Conservation (phyloP, 2,113 vertebrate species). For the Vombatus ursinus region DNA sequence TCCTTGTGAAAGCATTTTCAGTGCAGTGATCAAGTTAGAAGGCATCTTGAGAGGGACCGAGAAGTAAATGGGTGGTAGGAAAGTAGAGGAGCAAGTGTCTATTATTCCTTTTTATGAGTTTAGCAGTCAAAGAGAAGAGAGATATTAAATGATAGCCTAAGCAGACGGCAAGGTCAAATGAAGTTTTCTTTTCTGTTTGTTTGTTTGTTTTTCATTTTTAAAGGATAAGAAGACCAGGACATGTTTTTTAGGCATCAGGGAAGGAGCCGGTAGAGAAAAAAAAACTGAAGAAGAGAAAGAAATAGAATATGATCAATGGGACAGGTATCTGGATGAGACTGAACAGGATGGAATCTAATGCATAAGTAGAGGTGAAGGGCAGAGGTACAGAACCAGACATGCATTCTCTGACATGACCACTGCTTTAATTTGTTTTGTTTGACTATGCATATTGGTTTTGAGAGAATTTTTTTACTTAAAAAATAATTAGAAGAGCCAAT, state of each 20-base stretch:
- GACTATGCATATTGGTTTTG: background rate
- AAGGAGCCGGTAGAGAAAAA: background rate
- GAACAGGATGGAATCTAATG: background rate
- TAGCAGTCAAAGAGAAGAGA: background rate
- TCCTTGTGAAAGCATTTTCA: background rate
- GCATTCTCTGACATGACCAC: background rate
- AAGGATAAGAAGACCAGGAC: background rate
- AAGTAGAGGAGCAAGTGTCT: background rate
- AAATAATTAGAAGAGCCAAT: background rate
- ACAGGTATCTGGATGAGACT: background rate
- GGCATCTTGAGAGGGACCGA: background rate
- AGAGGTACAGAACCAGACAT: background rate
- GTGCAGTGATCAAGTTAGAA: background rate
- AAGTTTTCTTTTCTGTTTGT: background rate
- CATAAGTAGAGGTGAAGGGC: background rate
- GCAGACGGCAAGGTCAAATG: background rate
- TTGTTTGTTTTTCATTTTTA: background rate
- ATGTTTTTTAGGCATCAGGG: background rate
- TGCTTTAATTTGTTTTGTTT: background rate
- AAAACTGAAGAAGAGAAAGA: background rate
- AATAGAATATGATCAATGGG: background rate
- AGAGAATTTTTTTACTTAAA: background rate
- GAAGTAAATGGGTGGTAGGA: background rate
- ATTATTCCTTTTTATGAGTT: background rate
- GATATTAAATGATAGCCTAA: background rate